A percentile compares a stretch with the other conserved stretches of the same genome.
Conservation (phyloP, 2,797 vertebrate genomes). For the Hoplostethus atlanticus region DNA sequence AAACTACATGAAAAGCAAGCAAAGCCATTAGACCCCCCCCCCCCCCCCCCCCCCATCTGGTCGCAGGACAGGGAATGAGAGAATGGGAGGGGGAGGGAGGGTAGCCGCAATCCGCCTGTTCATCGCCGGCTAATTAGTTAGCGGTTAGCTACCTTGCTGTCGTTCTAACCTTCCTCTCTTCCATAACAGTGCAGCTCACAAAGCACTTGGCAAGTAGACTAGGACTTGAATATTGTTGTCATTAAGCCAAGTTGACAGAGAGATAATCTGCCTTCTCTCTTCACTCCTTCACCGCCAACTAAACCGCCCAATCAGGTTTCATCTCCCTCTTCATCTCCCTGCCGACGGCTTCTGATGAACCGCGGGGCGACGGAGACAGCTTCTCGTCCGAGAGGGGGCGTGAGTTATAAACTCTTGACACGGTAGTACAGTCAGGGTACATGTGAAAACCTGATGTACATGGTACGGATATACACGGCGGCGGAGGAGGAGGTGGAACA, state of each 20-base stretch:
- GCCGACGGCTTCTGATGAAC: slow-evolving; percentile 56
- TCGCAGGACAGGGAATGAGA: slow-evolving; percentile 27
- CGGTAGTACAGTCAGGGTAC: slow-evolving; percentile 27
- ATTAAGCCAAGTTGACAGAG: slow-evolving; percentile 68
- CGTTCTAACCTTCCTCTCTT: slow-evolving; percentile 57
- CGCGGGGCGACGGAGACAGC: slow-evolving; percentile 24
- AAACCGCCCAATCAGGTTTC: slow-evolving; percentile 65
- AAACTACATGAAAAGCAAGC: slow-evolving; percentile 43
- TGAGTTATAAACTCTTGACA: slow-evolving; percentile 23
- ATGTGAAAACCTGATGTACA: slow-evolving; percentile 39
- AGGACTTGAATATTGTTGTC: slow-evolving; percentile 66
- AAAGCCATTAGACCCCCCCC: slow-evolving; percentile 34
- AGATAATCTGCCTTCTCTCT: slow-evolving; percentile 42
- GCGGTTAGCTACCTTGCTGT: slow-evolving; percentile 53
- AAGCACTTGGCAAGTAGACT: slow-evolving; percentile 43
- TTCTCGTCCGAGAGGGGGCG: slow-evolving; percentile 17
- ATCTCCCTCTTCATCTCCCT: slow-evolving; percentile 54
- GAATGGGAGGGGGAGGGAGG: background rate
- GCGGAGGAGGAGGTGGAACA: slow-evolving; percentile 61
- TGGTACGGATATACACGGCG: slow-evolving; percentile 54
- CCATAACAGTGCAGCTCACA: slow-evolving; percentile 41
- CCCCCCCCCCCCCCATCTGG: slow-evolving; percentile 3
- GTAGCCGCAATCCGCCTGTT: slow-evolving; percentile 44
- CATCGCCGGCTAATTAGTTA: slow-evolving; percentile 70
- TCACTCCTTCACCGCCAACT: slow-evolving; percentile 43